Evolutionary conservation across 2,113 vertebrate species (phyloP), one percentile per base, ranked within the genome.

Genomic region (Podilymbus podiceps): DNA sequence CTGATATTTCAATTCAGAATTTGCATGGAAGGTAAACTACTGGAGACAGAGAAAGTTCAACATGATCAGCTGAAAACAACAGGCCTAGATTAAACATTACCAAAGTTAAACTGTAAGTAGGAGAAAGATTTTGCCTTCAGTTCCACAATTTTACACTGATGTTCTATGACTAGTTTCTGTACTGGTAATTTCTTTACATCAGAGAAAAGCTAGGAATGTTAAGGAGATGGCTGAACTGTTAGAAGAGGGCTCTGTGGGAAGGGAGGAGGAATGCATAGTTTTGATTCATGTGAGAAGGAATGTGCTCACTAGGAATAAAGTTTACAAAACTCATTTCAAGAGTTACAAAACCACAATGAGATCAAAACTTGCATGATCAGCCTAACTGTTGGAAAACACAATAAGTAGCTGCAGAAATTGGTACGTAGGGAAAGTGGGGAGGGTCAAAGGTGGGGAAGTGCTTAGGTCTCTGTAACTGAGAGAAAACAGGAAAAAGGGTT

Each of bases 281-380:
- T 90, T 93, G 91, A 92, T 94, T 94, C 85, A 66, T 72, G 59
- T 44, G 40, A 91, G 80, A 47, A 95, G 63, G 90, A 94, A 88
- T 50, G 90, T 47, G 75, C 82, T 91, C 63, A 24, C 59, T 63
- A 30, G 75, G 79, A 94, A 74, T 60, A 73, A 69, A 94, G 85
- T 89, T 96, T 83, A 88, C 82, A 88, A 50, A 93, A 88, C 67
- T 85, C 53, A 0, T 85, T 95, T 90, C 85, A 80, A 82, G 85
- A 93, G 46, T 62, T 71, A 77, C 50, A 52, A 93, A 96, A 95
- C 50, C 78, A 88, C 79, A 20, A 6, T 1, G 47, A 93, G 76
- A 94, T 88, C 83, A 90, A 86, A 93, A 84, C 60, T 78, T 80
- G 38, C 40, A 7, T 3, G 56, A 73, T 90, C 88, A 92, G 40